Percentiles rank a stretch among this genome's conserved stretches.
phyloP scores from a whole-genome alignment of 2,888 invertebrate genomes.

The Pammene aurita region DNA sequence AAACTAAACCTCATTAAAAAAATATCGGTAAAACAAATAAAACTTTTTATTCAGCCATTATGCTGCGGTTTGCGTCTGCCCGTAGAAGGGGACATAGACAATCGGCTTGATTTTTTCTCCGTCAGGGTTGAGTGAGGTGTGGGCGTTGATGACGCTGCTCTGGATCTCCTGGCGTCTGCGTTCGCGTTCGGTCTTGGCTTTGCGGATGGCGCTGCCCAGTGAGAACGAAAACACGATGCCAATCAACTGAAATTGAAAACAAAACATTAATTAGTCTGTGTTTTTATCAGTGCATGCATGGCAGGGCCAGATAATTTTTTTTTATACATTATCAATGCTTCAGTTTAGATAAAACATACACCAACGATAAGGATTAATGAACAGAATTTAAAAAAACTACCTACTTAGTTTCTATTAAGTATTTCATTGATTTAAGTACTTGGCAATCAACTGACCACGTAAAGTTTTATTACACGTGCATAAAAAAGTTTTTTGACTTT shows the following conservation, averaged over 20 bases:
- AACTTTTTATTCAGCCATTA: constrained; percentile 13
- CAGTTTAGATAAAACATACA: constrained; percentile 1
- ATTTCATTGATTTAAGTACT: too few species aligned
- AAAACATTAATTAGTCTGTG: constrained; percentile 37
- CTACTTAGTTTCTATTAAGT: too few species aligned
- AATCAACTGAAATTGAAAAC: constrained; percentile 85
- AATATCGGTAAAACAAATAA: constrained; percentile 38
- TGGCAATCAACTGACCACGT: too few species aligned
- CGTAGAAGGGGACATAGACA: constrained; percentile 79
- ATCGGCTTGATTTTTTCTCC: constrained; percentile 70
- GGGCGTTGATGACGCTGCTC: constrained; percentile 81
- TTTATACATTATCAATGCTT: neutral
- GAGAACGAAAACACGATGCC: constrained; percentile 95
- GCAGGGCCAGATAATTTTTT: neutral
- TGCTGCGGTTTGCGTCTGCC: constrained; percentile 61
- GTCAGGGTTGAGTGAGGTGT: constrained; percentile 72
- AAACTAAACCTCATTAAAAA: constrained; percentile 19
- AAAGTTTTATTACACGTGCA: too few species aligned
- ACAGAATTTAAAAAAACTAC: neutral
- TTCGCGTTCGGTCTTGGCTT: constrained; percentile 88
- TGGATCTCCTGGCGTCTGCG: constrained; percentile 87
- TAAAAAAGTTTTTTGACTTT: too few species aligned
- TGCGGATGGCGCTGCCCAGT: constrained; percentile 92
- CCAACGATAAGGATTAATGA: neutral
- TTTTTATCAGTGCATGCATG: neutral